These are phyloP conservation scores for Rissa tridactyla DNA, from an alignment of 2,113 vertebrate species.

Conservation along the genomic window DNA sequence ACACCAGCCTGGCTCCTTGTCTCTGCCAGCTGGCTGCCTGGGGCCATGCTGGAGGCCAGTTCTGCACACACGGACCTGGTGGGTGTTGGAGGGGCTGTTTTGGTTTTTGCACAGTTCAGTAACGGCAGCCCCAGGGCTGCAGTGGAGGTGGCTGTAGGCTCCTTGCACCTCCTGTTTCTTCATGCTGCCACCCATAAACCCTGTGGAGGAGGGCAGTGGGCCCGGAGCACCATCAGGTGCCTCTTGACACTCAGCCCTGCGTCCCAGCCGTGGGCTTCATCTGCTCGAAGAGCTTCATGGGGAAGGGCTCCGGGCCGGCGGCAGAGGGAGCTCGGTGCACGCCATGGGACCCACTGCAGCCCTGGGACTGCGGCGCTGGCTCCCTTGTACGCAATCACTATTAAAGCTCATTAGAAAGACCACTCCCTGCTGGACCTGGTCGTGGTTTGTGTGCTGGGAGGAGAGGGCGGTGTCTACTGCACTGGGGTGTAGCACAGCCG, in stretches of 20 bases:
- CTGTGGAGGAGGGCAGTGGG: rapidly evolving
- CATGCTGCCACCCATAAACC: rapidly evolving
- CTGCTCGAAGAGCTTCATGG: rapidly evolving
- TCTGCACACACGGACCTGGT: not conserved
- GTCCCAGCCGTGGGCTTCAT: not conserved
- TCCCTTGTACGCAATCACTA: rapidly evolving
- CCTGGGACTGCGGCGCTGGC: rapidly evolving
- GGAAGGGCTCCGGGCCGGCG: not conserved
- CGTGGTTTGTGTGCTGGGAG: rapidly evolving
- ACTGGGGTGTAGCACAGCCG: not conserved
- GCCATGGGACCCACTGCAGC: not conserved
- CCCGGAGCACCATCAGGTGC: rapidly evolving
- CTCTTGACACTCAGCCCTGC: rapidly evolving
- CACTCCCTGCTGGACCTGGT: not conserved
- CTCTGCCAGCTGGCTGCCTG: rapidly evolving
- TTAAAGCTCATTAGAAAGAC: not conserved
- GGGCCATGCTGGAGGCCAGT: not conserved
- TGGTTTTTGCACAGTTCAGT: rapidly evolving
- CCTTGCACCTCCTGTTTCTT: not conserved
- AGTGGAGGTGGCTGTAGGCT: not conserved
- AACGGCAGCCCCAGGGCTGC: not conserved
- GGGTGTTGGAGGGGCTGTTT: not conserved
- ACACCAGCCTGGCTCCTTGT: not conserved
- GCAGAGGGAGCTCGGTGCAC: slow-evolving; percentile 37
- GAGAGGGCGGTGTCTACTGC: too few relatives aligned